These are phyloP conservation scores for Sprattus sprattus DNA, from an alignment of 2,113 vertebrate genomes.

Conservation along the genomic window DNA sequence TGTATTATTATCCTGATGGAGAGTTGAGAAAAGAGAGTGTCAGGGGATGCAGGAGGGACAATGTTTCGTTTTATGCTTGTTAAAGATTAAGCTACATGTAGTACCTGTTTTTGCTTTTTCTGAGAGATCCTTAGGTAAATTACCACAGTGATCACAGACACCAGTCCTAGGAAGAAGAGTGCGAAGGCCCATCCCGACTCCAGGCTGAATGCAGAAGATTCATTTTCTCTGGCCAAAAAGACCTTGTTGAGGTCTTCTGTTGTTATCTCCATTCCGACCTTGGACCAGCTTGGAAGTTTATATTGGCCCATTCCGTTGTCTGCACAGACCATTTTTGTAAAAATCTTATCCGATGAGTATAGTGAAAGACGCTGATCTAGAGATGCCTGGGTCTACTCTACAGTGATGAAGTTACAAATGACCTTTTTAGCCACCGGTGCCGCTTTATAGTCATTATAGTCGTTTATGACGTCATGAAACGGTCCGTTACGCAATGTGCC, in stretches of 20 bases:
- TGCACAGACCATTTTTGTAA: background rate
- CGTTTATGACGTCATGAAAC: background rate
- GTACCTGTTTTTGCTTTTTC: background rate
- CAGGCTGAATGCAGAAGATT: background rate
- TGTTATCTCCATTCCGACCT: slow-evolving; percentile 7
- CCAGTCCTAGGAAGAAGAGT: background rate
- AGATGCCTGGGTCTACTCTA: background rate
- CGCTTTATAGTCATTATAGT: background rate
- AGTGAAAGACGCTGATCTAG: background rate
- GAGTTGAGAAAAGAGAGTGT: background rate
- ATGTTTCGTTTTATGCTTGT: background rate
- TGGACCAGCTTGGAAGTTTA: background rate
- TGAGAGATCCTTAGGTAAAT: background rate
- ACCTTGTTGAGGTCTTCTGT: background rate
- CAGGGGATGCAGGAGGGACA: background rate
- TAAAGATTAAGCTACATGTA: background rate
- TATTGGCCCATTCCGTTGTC: background rate
- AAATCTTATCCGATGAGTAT: background rate
- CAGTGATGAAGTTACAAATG: background rate
- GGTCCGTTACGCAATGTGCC: background rate
- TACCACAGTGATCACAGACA: background rate
- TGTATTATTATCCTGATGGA: background rate
- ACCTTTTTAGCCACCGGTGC: background rate
- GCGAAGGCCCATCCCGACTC: background rate
- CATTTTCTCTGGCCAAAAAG: background rate